These are phyloP conservation scores for Scytalopus superciliaris DNA, from an alignment of 2,113 vertebrate genomes.

Conservation along the genomic window DNA sequence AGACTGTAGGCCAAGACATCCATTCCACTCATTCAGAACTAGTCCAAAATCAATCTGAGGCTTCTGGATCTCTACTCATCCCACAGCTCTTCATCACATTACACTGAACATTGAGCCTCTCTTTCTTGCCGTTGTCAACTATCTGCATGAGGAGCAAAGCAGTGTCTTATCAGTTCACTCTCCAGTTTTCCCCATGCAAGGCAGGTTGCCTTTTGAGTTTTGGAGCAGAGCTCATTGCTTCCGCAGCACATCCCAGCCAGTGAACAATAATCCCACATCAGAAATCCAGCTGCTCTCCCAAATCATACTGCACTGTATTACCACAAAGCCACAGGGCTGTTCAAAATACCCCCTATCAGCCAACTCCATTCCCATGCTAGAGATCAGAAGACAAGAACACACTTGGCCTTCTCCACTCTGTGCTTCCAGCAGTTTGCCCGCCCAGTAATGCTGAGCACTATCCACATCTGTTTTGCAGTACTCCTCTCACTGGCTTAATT, in stretches of 20 bases:
- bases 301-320: not conserved
- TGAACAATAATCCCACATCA: slow-evolving; percentile 24
- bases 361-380: slow-evolving; percentile 16
- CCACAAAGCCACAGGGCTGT: slow-evolving; percentile 43
- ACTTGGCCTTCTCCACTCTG: not conserved
- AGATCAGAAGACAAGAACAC: slow-evolving; percentile 30
- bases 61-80: not conserved
- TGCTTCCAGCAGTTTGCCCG: not conserved
- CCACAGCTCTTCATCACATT: not conserved
- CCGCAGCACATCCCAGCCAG: not conserved
- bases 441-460: not conserved
- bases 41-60: not conserved
- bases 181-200: not conserved
- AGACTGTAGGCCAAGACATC: not conserved
- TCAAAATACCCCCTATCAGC: slow-evolving; percentile 18
- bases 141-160: not conserved
- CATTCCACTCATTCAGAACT: not conserved
- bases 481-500: slow-evolving; percentile 45
- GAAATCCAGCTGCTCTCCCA: slow-evolving; percentile 40
- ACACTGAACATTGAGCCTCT: not conserved
- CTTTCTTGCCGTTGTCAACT: not conserved
- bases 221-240: not conserved
- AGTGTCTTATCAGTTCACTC: not conserved
- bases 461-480: slow-evolving; percentile 48
- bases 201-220: not conserved